A percentile compares a stretch with the other conserved stretches of the same genome.
phyloP scores from a whole-genome alignment of 2,888 invertebrate genomes.

The Hartigia nigra region DNA sequence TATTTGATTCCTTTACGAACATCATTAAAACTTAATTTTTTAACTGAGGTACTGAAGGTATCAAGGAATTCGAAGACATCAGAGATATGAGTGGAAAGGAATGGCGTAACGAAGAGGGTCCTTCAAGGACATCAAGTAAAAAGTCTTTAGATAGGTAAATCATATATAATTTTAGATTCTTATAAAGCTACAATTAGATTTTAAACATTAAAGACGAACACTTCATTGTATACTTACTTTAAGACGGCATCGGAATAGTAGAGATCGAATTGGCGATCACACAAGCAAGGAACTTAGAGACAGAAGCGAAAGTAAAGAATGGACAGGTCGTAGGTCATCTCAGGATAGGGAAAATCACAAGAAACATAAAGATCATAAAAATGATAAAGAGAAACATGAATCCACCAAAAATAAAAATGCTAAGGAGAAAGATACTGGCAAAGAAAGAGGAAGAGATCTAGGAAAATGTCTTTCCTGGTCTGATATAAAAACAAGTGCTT shows the following conservation, averaged over 20 bases:
- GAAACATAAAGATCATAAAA: slow-evolving; percentile 24
- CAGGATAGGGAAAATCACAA: slow-evolving; percentile 26
- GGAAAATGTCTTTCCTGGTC: slow-evolving; percentile 50
- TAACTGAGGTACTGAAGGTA: not conserved
- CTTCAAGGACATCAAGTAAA: not conserved
- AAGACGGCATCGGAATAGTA: slow-evolving; percentile 42
- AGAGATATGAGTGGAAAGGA: slow-evolving; percentile 1
- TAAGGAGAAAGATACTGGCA: slow-evolving; percentile 40
- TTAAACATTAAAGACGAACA: not conserved
- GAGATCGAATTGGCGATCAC: slow-evolving; percentile 39
- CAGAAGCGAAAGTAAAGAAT: slow-evolving; percentile 22
- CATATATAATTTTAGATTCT: not conserved
- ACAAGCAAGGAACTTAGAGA: slow-evolving; percentile 32
- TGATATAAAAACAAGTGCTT: slow-evolving; percentile 46
- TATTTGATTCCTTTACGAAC: not conserved
- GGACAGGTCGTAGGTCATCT: slow-evolving; percentile 12
- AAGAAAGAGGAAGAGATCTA: slow-evolving; percentile 41
- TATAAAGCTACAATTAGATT: not conserved
- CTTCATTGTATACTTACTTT: slow-evolving; percentile 18
- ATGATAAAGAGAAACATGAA: slow-evolving; percentile 30
- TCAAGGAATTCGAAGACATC: not conserved
- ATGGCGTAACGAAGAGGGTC: not conserved
- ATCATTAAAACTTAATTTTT: not conserved
- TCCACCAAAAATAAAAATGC: slow-evolving; percentile 34
- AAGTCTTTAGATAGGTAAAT: slow-evolving; percentile 18